Evolutionary conservation across 1,140 invertebrate genomes (phyloP), one percentile per base, ranked within the genome.

Genomic region (Drosophila tani): DNA sequence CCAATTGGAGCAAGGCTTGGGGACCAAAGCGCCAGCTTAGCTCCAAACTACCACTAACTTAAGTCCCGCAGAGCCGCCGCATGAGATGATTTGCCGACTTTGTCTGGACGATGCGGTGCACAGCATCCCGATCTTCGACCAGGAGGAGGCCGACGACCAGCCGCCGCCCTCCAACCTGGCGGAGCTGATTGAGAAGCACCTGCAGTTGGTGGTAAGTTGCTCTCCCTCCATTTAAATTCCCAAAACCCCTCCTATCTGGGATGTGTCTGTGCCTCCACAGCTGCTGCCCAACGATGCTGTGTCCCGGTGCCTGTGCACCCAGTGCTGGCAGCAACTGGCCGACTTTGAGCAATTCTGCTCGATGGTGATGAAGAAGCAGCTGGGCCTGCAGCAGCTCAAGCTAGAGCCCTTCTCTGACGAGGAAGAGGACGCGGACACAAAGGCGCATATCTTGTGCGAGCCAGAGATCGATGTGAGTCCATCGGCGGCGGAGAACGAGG

Each of bases 281-380:
- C 43, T 80, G 32, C 47, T 74, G 59, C 58, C 56, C 8, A 66
- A 66, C 24, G 46, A 74, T 46, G 55, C 47, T 3, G 59, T 70
- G n/a, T 74, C 77, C 53, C 19, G 45, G 27, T 47, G 56, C 32
- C 76, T 79, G 14, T 79, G 77, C 56, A 74, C 65, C 14, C 53
- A 50, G 38, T 79, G 77, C 43, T 79, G 77, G 77, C 58, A 73
- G n/a, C 76, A 79, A 14, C 19, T 79, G 40, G 51, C 60, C 19
- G 68, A 79, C 69, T 79, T 79, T n/a, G 58, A 74, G 6, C 32
- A 74, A 21, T 79, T 79, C 41, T 79, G 68, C 38, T 8, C 50
- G 9, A 79, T 79, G 77, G 76, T 79, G 14, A 63, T 73, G 57
- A 70, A 75, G 55, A 79, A 79, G 24, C 77, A 79, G 38, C 41